Base-by-base conservation (phyloP, 2,113 vertebrate genomes). In the Apus apus region DNA sequence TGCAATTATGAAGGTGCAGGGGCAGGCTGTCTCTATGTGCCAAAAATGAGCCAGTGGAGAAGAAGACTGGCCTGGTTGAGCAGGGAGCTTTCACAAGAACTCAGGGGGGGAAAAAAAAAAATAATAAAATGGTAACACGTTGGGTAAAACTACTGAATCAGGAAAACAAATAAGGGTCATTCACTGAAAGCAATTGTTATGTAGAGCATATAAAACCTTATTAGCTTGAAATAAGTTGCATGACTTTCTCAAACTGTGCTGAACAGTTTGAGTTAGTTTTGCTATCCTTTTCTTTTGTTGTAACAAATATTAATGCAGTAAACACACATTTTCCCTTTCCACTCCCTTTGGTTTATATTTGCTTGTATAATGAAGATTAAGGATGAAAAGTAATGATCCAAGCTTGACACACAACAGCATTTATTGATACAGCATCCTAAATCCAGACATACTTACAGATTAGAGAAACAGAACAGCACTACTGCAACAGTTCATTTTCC, bases 361-460 rank as follows among this genome's bases (percentile, higher is more conserved):
- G 5, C 4, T 71, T 8, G 9, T 5, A 32, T 18, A 61, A 46
- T 22, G 16, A 84, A 73, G 8, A 26, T 48, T 68, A 68, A 68
- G 15, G 17, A 53, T 16, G 8, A 36, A 51, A 73, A 45, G 5
- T 18, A 73, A 13, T 45, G 20, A 62, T 34, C 2, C 22, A 73
- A 29, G 8, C 13, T 66, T 65, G 40, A 29, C 8, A 15, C 3
- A 38, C 1, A 43, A 2, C 11, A 57, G 5, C 3, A 30, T 64
- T 88, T 60, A 32, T 27, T 75, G 36, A 46, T 43, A 40, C 17
- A 79, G 3, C 6, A 32, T n/a, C 25, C n/a, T 64, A 71, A 58
- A 50, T 3, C 3, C 2, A 4, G 4, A 10, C 56, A 34, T 32
- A 22, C 10, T 3, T 45, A 64, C 13, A 71, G 4, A 30, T 11